Evolutionary conservation across 2,888 invertebrate genomes (phyloP).

Genomic region (Pherbina coryleti): DNA sequence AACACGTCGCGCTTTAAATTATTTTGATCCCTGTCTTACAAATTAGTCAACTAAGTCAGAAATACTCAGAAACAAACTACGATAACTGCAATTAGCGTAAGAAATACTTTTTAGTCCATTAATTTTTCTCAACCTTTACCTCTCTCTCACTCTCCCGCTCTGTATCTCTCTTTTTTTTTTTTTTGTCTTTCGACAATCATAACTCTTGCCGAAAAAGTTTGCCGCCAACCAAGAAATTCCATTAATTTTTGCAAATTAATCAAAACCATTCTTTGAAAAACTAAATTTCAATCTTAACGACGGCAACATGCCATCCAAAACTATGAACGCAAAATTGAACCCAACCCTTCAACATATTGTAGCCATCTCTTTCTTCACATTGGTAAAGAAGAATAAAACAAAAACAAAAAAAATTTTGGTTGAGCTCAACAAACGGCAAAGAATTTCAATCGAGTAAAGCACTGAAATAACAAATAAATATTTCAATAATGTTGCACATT

Average conservation of each 20-base stretch:
- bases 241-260: conserved; percentile 14
- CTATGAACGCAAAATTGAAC: too few relatives aligned
- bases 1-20: too few relatives aligned
- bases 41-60: too few relatives aligned
- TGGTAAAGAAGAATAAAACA: not conserved
- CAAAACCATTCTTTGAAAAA: not conserved
- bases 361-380: too few relatives aligned
- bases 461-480: conserved; percentile 44
- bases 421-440: conserved; percentile 16
- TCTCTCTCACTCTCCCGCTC: too few relatives aligned
- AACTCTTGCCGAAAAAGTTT: conserved; percentile 3
- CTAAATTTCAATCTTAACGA: not conserved
- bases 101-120: too few relatives aligned
- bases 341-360: too few relatives aligned
- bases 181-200: not conserved
- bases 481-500: conserved; percentile 58
- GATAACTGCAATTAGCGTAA: too few relatives aligned
- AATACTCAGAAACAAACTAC: too few relatives aligned
- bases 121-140: not conserved
- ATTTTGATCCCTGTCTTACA: too few relatives aligned
- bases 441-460: conserved; percentile 30
- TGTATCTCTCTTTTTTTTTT: too few relatives aligned
- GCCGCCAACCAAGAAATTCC: conserved; percentile 1
- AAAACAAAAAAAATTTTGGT: not conserved
- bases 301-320: not conserved